These are phyloP conservation scores for Pimephales promelas DNA, from an alignment of 2,113 vertebrate species.

Conservation along the genomic window DNA sequence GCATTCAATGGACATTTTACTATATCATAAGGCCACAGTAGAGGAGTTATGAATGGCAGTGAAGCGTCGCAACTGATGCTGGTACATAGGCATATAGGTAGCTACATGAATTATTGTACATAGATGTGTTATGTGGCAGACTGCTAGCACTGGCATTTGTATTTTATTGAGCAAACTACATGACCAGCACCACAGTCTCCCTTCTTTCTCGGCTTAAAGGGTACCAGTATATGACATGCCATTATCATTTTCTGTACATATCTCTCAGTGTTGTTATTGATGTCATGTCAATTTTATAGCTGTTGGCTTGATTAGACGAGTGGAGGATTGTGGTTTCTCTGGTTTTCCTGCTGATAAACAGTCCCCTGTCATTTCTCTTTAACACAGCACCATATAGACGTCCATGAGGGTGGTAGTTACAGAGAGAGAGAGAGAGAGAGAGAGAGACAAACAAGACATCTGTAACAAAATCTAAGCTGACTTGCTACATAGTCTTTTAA, in stretches of 20 bases:
- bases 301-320: slow-evolving; percentile 65
- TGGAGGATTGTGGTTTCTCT: not conserved
- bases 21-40: too few relatives aligned
- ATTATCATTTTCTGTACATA: slow-evolving; percentile 17
- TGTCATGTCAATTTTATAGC: slow-evolving; percentile 69
- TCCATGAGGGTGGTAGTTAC: not conserved
- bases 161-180: not conserved
- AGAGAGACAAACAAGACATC: not conserved
- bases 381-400: not conserved
- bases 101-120: not conserved
- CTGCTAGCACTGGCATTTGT: not conserved
- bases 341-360: not conserved
- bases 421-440: not conserved
- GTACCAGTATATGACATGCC: not conserved
- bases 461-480: not conserved
- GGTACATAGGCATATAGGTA: too few relatives aligned
- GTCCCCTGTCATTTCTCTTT: not conserved
- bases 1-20: too few relatives aligned
- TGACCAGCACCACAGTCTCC: not conserved
- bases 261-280: slow-evolving; percentile 63
- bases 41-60: too few relatives aligned
- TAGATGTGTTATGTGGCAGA: not conserved
- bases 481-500: not conserved
- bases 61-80: too few relatives aligned
- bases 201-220: not conserved